Conservation (phyloP, 2,113 vertebrate genomes). For the Rousettus leschenaultii region DNA sequence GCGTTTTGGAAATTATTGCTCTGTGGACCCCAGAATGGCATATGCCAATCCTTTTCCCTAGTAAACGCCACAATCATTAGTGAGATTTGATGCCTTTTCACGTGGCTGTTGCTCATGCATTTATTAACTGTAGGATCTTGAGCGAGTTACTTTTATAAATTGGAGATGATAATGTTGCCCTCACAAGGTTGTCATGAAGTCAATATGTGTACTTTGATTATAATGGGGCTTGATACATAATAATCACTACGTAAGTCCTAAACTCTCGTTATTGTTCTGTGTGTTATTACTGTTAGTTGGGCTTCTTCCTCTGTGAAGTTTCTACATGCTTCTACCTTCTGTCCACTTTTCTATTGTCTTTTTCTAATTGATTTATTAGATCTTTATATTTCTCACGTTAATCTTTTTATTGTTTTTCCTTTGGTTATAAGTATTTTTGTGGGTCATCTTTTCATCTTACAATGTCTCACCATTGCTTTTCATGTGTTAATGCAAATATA, state of each 20-base stretch:
- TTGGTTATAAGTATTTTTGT: neutral
- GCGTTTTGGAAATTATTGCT: neutral
- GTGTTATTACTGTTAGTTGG: neutral
- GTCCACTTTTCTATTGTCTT: neutral
- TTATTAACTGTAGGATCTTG: neutral
- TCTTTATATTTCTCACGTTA: neutral
- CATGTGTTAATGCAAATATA: neutral
- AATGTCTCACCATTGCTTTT: slow-evolving; percentile 1
- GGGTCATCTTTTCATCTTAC: neutral
- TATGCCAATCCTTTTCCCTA: neutral
- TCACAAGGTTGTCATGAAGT: neutral
- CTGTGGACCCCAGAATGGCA: neutral
- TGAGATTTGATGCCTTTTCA: neutral
- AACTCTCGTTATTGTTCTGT: neutral
- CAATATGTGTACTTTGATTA: neutral
- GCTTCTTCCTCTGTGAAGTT: neutral
- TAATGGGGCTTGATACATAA: neutral
- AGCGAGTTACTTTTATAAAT: neutral
- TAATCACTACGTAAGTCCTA: neutral
- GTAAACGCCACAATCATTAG: neutral
- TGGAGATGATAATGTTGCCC: neutral
- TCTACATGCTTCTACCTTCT: neutral
- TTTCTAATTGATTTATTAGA: neutral
- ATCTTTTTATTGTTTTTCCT: neutral
- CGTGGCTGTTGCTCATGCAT: neutral